A percentile compares a stretch with the other conserved stretches of the same genome.
Conservation (phyloP, 2,113 vertebrate genomes). For the Saguinus midas region DNA sequence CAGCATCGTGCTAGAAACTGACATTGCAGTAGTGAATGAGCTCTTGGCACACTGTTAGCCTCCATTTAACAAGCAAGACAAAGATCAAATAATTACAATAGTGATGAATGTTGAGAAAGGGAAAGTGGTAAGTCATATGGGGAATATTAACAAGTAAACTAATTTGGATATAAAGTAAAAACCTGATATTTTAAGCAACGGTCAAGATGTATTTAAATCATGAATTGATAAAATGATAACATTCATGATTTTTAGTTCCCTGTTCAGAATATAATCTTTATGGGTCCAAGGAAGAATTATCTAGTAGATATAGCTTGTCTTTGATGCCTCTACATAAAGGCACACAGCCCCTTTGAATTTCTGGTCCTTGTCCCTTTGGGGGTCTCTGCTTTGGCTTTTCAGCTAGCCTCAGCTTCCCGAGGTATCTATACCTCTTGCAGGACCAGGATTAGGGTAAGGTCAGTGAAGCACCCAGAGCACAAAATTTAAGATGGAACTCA, state of each 20-base stretch:
- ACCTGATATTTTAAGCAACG: neutral
- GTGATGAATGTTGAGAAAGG: neutral
- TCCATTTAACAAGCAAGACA: neutral
- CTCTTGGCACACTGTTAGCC: neutral
- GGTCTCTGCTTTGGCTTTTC: neutral
- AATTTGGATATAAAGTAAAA: neutral
- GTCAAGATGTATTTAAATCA: neutral
- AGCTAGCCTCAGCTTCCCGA: neutral
- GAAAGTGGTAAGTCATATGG: neutral
- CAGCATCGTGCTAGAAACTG: neutral
- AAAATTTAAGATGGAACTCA: neutral
- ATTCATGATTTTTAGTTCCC: neutral
- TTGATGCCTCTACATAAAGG: neutral
- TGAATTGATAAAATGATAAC: neutral
- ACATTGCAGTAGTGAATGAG: neutral
- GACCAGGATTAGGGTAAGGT: neutral
- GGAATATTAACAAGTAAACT: neutral
- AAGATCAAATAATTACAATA: neutral
- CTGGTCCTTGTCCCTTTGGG: neutral
- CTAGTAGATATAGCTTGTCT: neutral
- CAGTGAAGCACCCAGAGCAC: rapidly evolving
- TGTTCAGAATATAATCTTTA: neutral
- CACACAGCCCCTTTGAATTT: neutral
- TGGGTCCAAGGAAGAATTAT: neutral
- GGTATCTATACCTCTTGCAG: neutral